Evolutionary conservation across 2,113 vertebrate genomes (phyloP).

Genomic region (Leptodactylus fuscus): DNA sequence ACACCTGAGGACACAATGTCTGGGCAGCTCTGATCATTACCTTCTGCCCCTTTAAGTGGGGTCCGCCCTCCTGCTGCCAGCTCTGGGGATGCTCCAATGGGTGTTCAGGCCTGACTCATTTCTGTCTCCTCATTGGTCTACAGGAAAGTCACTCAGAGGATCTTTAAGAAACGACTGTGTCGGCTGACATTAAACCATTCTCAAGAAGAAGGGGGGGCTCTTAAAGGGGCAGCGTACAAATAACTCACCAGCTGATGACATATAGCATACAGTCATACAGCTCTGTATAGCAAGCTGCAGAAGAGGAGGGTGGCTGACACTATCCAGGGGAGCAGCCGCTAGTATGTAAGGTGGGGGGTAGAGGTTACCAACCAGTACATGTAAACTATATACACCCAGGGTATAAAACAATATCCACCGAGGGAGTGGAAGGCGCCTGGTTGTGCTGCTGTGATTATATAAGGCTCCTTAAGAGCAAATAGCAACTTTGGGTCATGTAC

Average conservation of each 20-base stretch:
- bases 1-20: conserved; percentile 19
- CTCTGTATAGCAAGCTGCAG: no score
- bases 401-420: no score
- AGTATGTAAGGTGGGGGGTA: no score
- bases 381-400: no score
- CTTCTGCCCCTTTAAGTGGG: neutral
- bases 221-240: neutral
- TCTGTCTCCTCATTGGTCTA: neutral
- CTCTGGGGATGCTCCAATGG: neutral
- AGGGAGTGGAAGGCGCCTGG: no score
- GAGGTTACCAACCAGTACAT: no score
- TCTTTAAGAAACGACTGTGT: neutral
- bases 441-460: no score
- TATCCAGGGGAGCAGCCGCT: no score
- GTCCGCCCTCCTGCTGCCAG: neutral
- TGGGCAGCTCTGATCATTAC: neutral
- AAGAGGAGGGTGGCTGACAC: no score
- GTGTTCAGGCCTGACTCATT: neutral
- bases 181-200: neutral
- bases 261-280: no score
- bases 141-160: neutral
- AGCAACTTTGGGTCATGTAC: no score
- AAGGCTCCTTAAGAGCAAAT: no score
- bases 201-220: neutral
- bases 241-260: neutral